These are phyloP conservation scores for Heliothis subflexa DNA, from an alignment of 1,140 invertebrate genomes.

Conservation along the genomic window DNA sequence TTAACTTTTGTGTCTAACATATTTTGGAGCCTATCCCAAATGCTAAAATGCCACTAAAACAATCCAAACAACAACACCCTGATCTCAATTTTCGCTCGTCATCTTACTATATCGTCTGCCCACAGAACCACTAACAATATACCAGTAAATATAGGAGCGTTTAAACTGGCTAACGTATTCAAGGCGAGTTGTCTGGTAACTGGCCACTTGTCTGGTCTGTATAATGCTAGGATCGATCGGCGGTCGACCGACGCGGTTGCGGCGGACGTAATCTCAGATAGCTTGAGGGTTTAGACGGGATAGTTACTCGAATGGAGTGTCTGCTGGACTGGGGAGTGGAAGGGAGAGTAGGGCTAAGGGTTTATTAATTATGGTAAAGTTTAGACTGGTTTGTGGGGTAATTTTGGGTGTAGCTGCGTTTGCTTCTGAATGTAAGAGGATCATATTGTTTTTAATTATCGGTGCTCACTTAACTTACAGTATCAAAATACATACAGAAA, in stretches of 20 bases:
- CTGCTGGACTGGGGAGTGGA: slow-evolving; percentile 2
- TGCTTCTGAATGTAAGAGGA: background rate
- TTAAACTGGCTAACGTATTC: slow-evolving; percentile 33
- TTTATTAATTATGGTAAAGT: background rate
- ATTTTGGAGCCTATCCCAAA: background rate
- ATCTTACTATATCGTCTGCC: no score
- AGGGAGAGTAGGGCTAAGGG: background rate
- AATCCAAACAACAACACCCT: background rate
- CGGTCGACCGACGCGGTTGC: slow-evolving; percentile 35
- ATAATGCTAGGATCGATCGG: slow-evolving; percentile 47
- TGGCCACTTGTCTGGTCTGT: slow-evolving; percentile 43
- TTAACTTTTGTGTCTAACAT: no score
- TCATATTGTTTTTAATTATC: no score
- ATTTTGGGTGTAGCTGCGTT: no score
- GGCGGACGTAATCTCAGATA: slow-evolving; percentile 34
- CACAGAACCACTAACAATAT: slow-evolving; percentile 27
- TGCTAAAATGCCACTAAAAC: background rate
- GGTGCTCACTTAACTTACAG: no score
- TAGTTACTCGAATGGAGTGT: slow-evolving; percentile 31
- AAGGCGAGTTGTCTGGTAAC: slow-evolving; percentile 28
- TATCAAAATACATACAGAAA: no score
- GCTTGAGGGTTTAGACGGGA: slow-evolving; percentile 9
- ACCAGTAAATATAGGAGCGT: slow-evolving; percentile 27
- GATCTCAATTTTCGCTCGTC: background rate
- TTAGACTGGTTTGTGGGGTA: background rate